A percentile compares a stretch with the other conserved stretches of the same genome.
Conservation (phyloP, 2,113 vertebrate genomes). For the Bucco capensis region DNA sequence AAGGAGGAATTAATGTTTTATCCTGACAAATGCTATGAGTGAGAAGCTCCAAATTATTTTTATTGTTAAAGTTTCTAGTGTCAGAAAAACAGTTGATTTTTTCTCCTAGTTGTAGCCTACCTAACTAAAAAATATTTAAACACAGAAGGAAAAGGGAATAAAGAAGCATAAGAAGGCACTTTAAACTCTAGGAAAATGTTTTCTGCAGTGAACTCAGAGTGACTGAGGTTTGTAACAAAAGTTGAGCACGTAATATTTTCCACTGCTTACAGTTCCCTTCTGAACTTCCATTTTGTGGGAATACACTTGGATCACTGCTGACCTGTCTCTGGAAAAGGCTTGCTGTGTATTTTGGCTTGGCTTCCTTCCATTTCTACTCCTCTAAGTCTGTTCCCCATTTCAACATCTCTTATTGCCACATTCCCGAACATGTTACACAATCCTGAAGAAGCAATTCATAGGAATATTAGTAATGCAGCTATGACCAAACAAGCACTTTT, state of each 20-base stretch:
- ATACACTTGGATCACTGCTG: constrained; percentile 59
- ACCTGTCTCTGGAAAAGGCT: constrained; percentile 64
- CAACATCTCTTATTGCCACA: constrained; percentile 58
- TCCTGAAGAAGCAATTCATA: constrained; percentile 49
- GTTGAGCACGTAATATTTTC: constrained; percentile 57
- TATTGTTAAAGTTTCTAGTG: background rate
- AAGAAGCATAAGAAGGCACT: background rate
- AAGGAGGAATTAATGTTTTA: background rate
- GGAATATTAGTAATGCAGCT: constrained; percentile 49
- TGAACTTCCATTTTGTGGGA: constrained; percentile 66
- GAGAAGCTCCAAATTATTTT: background rate
- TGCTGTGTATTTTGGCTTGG: constrained; percentile 58
- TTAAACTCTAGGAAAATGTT: background rate
- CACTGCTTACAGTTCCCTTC: constrained; percentile 50
- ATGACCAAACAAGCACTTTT: constrained; percentile 36
- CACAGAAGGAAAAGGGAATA: background rate
- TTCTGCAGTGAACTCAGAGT: constrained; percentile 8
- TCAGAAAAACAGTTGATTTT: background rate
- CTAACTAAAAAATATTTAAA: background rate
- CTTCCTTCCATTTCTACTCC: constrained; percentile 57
- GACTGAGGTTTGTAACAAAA: constrained; percentile 24
- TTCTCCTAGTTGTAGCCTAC: background rate
- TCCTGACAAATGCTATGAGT: background rate
- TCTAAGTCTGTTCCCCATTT: constrained; percentile 62
- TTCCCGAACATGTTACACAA: constrained; percentile 60